phyloP scores from a whole-genome alignment of 35 echinoderm and acorn worm genomes.

The Strongylocentrotus purpuratus region DNA sequence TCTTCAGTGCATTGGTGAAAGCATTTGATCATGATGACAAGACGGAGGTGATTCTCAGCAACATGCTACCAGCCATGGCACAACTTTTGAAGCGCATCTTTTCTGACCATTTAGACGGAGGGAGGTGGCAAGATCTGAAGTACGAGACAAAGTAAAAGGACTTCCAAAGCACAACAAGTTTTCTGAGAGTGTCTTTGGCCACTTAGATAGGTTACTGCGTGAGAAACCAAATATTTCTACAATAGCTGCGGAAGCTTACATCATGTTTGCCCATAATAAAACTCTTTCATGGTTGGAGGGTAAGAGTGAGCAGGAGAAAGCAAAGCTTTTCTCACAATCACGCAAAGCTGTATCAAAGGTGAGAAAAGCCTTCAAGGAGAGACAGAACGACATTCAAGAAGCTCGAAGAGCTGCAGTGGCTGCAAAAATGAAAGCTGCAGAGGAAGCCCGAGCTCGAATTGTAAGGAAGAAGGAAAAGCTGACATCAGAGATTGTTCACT shows the following conservation, averaged over 20 bases:
- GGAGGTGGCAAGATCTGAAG: constrained; percentile 28
- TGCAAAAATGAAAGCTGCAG: constrained; percentile 40
- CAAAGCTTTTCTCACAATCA: background rate
- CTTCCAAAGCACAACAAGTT: constrained; percentile 70
- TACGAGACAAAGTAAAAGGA: constrained; percentile 9
- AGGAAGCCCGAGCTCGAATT: background rate
- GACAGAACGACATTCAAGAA: constrained; percentile 35
- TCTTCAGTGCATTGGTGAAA: constrained; percentile 24
- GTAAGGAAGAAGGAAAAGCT: constrained; percentile 27
- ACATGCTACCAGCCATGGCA: constrained; percentile 54
- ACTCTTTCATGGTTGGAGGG: constrained; percentile 31
- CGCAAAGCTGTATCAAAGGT: background rate
- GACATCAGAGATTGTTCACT: constrained; percentile 8
- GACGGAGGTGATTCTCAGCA: constrained; percentile 19
- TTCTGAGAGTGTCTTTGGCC: constrained; percentile 64
- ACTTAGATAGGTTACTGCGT: constrained; percentile 48
- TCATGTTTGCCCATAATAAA: constrained; percentile 59
- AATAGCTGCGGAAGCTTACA: constrained; percentile 52
- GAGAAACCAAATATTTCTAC: constrained; percentile 59
- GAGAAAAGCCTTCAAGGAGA: constrained; percentile 11
- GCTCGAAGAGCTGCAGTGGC: constrained; percentile 10
- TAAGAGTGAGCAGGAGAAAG: constrained; percentile 20
- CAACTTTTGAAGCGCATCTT: constrained; percentile 58
- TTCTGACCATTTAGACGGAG: constrained; percentile 53
- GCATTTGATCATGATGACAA: constrained; percentile 52